phyloP scores from a whole-genome alignment of 2,797 vertebrate species.

The Onychomys torridus region DNA sequence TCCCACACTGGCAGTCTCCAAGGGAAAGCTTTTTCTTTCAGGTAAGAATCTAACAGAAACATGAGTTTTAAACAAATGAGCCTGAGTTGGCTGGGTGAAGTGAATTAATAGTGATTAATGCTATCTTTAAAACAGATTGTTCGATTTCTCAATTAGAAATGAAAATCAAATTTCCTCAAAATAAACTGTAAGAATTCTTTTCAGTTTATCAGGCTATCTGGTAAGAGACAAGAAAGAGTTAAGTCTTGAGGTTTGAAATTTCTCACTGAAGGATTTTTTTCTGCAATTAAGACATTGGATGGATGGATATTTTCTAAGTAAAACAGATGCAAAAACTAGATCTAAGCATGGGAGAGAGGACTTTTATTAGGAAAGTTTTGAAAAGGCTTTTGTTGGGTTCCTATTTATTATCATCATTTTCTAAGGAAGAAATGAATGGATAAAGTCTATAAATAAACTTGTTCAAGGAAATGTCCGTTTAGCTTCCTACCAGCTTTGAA shows the following conservation, averaged over 20 bases:
- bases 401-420: background rate
- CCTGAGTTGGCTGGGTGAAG: background rate
- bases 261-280: slow-evolving; percentile 64
- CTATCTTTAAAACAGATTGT: background rate
- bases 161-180: background rate
- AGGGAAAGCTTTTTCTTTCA: background rate
- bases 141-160: slow-evolving; percentile 23
- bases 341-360: background rate
- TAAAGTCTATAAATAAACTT: background rate
- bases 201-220: background rate
- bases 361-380: background rate
- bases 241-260: slow-evolving; percentile 70
- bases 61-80: background rate
- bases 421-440: background rate
- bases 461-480: background rate
- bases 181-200: background rate
- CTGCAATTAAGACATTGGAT: slow-evolving; percentile 63
- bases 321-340: slow-evolving; percentile 70
- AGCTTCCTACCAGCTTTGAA: background rate
- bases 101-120: slow-evolving; percentile 53
- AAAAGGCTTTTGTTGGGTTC: background rate
- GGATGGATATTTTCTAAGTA: slow-evolving; percentile 46
- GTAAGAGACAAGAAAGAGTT: slow-evolving; percentile 6
- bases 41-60: background rate
- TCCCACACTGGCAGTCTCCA: background rate